Conservation (phyloP, 1,140 invertebrate species). For the Solen grandis region DNA sequence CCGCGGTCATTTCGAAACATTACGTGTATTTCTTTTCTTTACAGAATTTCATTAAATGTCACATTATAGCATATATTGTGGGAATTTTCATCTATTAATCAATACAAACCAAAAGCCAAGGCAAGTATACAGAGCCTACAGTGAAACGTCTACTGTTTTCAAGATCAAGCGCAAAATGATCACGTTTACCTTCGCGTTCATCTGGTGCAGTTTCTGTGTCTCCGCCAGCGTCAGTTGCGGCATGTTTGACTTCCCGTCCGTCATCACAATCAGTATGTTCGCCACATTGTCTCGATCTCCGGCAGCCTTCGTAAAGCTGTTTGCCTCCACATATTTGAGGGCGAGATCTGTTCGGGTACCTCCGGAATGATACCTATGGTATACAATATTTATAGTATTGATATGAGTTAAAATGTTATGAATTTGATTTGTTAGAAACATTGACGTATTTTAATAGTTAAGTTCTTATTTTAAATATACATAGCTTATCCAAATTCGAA, state of each 20-base stretch:
- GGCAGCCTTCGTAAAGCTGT: constrained; percentile 60
- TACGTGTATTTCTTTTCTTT: too few relatives aligned
- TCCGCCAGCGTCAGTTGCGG: constrained; percentile 30
- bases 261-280: constrained; percentile 68
- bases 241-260: constrained; percentile 63
- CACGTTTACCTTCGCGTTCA: constrained; percentile 38
- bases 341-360: constrained; percentile 63
- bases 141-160: too few relatives aligned
- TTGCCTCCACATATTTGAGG: constrained; percentile 58
- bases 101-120: too few relatives aligned
- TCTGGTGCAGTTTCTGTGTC: constrained; percentile 39
- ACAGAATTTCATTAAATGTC: too few relatives aligned
- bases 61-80: too few relatives aligned
- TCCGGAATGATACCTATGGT: constrained; percentile 42
- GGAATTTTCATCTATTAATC: too few relatives aligned
- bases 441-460: too few relatives aligned
- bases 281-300: constrained; percentile 63
- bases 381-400: background rate
- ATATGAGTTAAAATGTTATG: background rate
- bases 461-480: background rate
- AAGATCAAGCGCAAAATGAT: too few relatives aligned
- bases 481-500: background rate
- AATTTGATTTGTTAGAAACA: too few relatives aligned
- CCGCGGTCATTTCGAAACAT: too few relatives aligned
- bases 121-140: too few relatives aligned